Percentiles rank a stretch among this genome's conserved stretches.
These are phyloP conservation scores for Stenodera caucasica DNA, from an alignment of 2,888 invertebrate species.

Conservation along the genomic window DNA sequence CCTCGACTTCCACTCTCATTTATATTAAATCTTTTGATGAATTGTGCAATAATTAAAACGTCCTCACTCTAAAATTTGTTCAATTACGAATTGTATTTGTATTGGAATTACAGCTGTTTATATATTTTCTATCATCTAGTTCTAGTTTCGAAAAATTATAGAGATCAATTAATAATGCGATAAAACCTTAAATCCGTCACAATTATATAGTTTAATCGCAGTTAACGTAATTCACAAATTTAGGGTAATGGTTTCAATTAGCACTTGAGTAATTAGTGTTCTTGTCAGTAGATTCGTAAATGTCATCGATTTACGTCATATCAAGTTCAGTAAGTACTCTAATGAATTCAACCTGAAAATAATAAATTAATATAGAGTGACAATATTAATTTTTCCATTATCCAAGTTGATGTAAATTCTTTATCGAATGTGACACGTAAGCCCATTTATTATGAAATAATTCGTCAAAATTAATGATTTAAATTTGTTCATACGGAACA, in stretches of 20 bases:
- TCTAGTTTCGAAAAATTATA: too few species aligned
- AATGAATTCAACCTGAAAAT: constrained; percentile 28
- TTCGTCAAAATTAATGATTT: constrained; percentile 23
- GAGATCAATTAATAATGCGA: not conserved
- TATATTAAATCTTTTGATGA: too few species aligned
- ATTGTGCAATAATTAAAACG: too few species aligned
- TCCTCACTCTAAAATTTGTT: too few species aligned
- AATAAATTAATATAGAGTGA: constrained; percentile 27
- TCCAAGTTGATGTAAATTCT: constrained; percentile 21
- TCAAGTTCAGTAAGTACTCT: constrained; percentile 24
- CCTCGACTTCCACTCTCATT: too few species aligned
- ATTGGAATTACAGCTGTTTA: too few species aligned
- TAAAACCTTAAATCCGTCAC: not conserved
- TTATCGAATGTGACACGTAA: constrained; percentile 24
- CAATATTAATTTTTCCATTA: constrained; percentile 28
- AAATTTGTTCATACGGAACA: constrained; percentile 17
- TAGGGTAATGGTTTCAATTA: constrained; percentile 12
- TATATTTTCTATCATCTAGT: too few species aligned
- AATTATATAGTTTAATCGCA: not conserved
- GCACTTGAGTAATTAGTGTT: constrained; percentile 22
- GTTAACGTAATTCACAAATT: not conserved
- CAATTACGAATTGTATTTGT: too few species aligned
- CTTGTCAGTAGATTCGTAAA: constrained; percentile 20
- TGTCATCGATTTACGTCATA: constrained; percentile 26
- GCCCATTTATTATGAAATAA: constrained; percentile 24